These are phyloP conservation scores for Saguinus midas DNA, from an alignment of 2,113 vertebrate species.

Conservation along the genomic window DNA sequence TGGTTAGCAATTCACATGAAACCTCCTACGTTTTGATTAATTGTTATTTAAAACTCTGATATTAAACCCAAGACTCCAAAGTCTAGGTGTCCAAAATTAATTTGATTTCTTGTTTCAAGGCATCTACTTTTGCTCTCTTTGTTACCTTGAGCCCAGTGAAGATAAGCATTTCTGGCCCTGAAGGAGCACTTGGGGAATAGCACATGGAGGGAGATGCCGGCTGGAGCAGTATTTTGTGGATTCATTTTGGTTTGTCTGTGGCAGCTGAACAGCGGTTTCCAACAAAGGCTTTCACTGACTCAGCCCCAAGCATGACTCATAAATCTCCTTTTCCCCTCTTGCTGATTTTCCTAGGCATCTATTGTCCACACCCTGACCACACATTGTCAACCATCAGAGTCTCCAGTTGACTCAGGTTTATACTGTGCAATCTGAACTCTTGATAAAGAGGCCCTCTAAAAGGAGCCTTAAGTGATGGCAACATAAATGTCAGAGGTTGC, in stretches of 20 bases:
- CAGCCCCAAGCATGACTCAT: conserved; percentile 50
- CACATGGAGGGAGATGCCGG: background rate
- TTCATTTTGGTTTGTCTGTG: background rate
- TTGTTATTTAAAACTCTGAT: background rate
- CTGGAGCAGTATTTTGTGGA: rapidly evolving
- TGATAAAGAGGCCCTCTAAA: background rate
- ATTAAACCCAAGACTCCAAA: background rate
- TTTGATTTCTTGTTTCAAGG: background rate
- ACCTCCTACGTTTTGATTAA: background rate
- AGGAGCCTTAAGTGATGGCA: background rate
- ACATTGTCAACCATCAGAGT: background rate
- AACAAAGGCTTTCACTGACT: background rate
- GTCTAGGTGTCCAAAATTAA: background rate
- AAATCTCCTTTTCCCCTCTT: conserved; percentile 1
- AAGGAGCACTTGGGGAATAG: no score
- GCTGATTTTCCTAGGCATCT: conserved; percentile 21
- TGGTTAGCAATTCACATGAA: background rate
- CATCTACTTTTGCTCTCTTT: background rate
- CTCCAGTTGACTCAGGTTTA: background rate
- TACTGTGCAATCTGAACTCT: background rate
- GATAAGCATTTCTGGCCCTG: background rate
- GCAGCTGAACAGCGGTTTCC: background rate
- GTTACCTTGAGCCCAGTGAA: background rate
- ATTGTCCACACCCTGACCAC: conserved; percentile 43
- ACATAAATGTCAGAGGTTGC: background rate